Conservation (phyloP, 1,140 invertebrate species). For the Leptopilina boulardi region DNA sequence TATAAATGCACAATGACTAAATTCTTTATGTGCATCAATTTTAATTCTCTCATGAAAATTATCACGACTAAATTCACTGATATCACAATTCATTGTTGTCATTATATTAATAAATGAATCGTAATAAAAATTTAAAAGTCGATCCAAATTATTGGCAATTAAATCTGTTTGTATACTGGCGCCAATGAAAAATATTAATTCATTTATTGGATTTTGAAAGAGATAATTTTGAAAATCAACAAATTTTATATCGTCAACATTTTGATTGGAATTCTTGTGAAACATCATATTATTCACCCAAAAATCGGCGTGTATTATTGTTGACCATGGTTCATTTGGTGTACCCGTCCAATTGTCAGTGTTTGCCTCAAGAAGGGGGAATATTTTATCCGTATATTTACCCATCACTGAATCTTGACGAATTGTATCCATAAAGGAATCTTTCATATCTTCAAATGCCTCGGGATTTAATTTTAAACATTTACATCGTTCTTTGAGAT, state of each 20-base stretch:
- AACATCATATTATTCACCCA: constrained; percentile 82
- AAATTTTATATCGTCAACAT: constrained; percentile 76
- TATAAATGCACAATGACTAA: constrained; percentile 64
- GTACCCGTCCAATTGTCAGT: constrained; percentile 50
- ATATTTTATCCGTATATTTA: constrained; percentile 49
- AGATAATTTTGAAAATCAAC: constrained; percentile 80
- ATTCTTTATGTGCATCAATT: constrained; percentile 56
- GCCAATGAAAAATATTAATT: constrained; percentile 79
- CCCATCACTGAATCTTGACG: constrained; percentile 57
- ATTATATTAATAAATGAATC: constrained; percentile 70
- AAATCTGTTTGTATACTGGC: constrained; percentile 74
- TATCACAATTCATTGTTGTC: constrained; percentile 60
- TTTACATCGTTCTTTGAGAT: constrained; percentile 62
- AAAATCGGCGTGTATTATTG: constrained; percentile 78
- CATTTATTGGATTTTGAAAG: constrained; percentile 75
- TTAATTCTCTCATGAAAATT: constrained; percentile 55
- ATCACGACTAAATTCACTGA: constrained; percentile 47
- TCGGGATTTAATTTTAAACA: constrained; percentile 41
- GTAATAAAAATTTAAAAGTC: constrained; percentile 76
- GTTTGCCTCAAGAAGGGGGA: constrained; percentile 44
- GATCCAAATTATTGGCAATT: constrained; percentile 70
- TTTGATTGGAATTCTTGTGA: constrained; percentile 59
- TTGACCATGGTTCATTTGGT: constrained; percentile 73
- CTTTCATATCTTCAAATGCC: constrained; percentile 9
- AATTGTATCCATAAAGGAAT: constrained; percentile 58